Evolutionary conservation across 2,888 invertebrate genomes (phyloP).

Genomic region (Sabatieria punctata): DNA sequence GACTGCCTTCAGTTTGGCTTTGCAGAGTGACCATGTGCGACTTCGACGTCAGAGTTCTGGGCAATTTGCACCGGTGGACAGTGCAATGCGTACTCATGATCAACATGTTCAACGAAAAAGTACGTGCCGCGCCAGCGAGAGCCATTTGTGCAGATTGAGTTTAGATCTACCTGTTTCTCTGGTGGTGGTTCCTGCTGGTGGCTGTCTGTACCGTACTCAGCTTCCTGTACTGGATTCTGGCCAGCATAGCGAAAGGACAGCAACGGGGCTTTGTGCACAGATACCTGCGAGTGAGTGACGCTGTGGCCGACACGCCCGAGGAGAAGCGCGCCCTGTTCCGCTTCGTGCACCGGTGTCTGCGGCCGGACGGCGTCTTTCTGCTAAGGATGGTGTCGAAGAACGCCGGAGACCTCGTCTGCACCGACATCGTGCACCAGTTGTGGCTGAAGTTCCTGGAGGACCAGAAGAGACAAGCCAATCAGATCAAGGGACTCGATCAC

Average conservation of each 20-base stretch:
- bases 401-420: constrained; percentile 12
- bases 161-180: constrained; percentile 34
- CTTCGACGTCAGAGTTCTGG: constrained; percentile 35
- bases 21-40: constrained; percentile 32
- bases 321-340: neutral
- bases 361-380: constrained; percentile 13
- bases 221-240: constrained; percentile 36
- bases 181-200: constrained; percentile 40
- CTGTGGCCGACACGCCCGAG: neutral
- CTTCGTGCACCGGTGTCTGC: constrained; percentile 10
- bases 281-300: constrained; percentile 22
- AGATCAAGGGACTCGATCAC: neutral
- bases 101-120: constrained; percentile 23
- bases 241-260: constrained; percentile 16
- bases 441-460: neutral
- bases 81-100: constrained; percentile 29
- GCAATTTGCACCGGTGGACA: constrained; percentile 35
- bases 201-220: constrained; percentile 34
- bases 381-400: constrained; percentile 12
- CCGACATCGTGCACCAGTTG: constrained; percentile 6
- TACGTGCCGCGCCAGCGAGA: too few relatives aligned
- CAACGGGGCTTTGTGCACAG: constrained; percentile 18
- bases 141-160: too few relatives aligned
- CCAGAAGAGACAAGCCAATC: neutral
- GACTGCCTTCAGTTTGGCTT: neutral